Base-by-base conservation (phyloP, 2,113 vertebrate species). In the Corythaeola cristata region DNA sequence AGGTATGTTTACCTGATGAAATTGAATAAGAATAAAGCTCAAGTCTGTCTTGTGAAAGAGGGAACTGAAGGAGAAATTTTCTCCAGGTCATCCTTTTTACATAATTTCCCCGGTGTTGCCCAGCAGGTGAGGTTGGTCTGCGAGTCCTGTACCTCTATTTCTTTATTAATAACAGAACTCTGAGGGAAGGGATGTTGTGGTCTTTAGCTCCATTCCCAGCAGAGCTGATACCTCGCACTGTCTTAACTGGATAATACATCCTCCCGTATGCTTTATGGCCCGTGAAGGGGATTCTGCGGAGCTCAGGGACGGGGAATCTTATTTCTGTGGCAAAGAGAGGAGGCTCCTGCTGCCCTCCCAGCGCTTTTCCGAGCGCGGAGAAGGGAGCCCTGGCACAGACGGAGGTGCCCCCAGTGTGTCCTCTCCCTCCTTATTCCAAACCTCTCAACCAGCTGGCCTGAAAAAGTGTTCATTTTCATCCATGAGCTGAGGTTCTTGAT, bases 371-470 rank as follows among this genome's bases (percentile, higher is more conserved):
- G 3, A 49, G 53, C 1, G 0, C 1, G 3, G 32, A 69, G 22
- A 63, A 85, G 33, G 66, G 52, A 52, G 35, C 16, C 8, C 17
- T 66, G 14, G 47, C 0, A 0, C 30, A 71, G 59, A n/a, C 3
- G 5, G 37, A 76, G 33, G 27, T 83, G 28, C 4, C 21, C 19
- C 13, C 2, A 2, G 4, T 1, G 1, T 0, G 0, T 84, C 35
- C 28, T 87, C 44, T 72, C 41, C 11, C 18, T 84, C 23, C 28
- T 72, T 60, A 15, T 75, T 87, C 24, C 39, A 89, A 81, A 77
- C 11, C 19, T 78, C 32, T 39, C 68, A 86, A 64, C 6, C 39
- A 76, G 5, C 27, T 69, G 60, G 13, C 37, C 47, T 24, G 19
- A 58, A 85, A 87, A 75, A 9, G 5, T 44, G 21, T 53, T 80